Evolutionary conservation across 2,113 vertebrate species (phyloP).

Genomic region (Apeltes quadracus): DNA sequence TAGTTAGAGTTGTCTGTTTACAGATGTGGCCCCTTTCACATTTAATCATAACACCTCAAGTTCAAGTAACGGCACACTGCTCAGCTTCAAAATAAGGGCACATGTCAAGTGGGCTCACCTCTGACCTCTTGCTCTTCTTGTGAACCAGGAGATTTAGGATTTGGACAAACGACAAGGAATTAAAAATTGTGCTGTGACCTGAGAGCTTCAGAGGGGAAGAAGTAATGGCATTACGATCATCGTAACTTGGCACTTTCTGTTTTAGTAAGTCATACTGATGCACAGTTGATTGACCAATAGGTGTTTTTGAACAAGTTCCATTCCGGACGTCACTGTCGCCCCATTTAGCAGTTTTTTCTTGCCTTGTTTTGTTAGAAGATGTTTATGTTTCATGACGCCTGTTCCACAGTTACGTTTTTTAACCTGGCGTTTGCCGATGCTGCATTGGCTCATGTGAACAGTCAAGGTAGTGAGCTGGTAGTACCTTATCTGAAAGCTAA

Average conservation of each 20-base stretch:
- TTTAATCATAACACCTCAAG: conserved; percentile 2
- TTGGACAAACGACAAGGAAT: background rate
- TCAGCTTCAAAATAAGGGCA: background rate
- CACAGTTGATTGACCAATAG: background rate
- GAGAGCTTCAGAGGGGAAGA: background rate
- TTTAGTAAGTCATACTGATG: background rate
- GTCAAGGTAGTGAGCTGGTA: background rate
- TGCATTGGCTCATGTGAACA: background rate
- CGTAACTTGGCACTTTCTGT: background rate
- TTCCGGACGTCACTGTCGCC: background rate
- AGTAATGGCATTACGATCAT: background rate
- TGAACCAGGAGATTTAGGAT: conserved; percentile 1
- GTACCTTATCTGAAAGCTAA: background rate
- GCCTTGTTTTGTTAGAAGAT: background rate
- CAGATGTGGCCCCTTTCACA: background rate
- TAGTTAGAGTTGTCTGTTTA: background rate
- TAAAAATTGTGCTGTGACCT: background rate
- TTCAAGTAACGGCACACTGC: conserved; percentile 14
- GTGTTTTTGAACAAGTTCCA: background rate
- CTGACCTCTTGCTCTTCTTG: conserved; percentile 17
- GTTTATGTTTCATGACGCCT: background rate
- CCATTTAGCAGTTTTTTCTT: background rate
- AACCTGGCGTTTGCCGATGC: background rate
- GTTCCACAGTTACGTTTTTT: background rate
- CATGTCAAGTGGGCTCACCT: conserved; percentile 17